A percentile compares a stretch with the other conserved stretches of the same genome.
Evolutionary conservation across 1,140 invertebrate species (phyloP).

Genomic region (Planococcus citri): DNA sequence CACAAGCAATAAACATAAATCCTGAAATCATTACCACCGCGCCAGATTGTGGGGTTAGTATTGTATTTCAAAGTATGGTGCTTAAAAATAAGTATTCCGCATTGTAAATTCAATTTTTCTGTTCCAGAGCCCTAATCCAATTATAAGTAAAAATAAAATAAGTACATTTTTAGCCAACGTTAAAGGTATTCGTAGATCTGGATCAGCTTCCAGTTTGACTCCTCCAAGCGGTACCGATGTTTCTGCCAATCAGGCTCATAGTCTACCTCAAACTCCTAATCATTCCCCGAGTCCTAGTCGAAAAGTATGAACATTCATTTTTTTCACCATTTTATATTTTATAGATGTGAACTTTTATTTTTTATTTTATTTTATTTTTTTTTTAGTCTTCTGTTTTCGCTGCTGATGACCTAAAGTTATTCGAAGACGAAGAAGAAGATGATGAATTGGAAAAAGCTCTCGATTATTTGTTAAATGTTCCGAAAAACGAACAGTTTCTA

Average conservation of each 20-base stretch:
- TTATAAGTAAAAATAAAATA: slow-evolving; percentile 23
- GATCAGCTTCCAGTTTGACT: slow-evolving; percentile 46
- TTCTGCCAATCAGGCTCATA: slow-evolving; percentile 45
- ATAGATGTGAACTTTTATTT: background rate
- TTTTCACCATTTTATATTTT: slow-evolving; percentile 19
- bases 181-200: slow-evolving; percentile 43
- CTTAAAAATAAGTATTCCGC: background rate
- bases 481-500: slow-evolving; percentile 54
- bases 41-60: slow-evolving; percentile 24
- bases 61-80: background rate
- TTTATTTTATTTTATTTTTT: background rate
- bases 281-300: slow-evolving; percentile 46
- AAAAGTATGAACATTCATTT: slow-evolving; percentile 36
- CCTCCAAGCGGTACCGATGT: slow-evolving; percentile 39
- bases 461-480: slow-evolving; percentile 32
- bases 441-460: slow-evolving; percentile 34
- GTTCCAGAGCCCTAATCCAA: background rate
- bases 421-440: slow-evolving; percentile 26
- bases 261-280: slow-evolving; percentile 64
- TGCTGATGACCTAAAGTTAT: background rate
- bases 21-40: slow-evolving; percentile 31
- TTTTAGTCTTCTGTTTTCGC: background rate
- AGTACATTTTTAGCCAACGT: slow-evolving; percentile 36
- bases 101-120: background rate
- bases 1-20: slow-evolving; percentile 26